phyloP scores from a whole-genome alignment of 1,140 invertebrate genomes.

The Leguminivora glycinivorella region DNA sequence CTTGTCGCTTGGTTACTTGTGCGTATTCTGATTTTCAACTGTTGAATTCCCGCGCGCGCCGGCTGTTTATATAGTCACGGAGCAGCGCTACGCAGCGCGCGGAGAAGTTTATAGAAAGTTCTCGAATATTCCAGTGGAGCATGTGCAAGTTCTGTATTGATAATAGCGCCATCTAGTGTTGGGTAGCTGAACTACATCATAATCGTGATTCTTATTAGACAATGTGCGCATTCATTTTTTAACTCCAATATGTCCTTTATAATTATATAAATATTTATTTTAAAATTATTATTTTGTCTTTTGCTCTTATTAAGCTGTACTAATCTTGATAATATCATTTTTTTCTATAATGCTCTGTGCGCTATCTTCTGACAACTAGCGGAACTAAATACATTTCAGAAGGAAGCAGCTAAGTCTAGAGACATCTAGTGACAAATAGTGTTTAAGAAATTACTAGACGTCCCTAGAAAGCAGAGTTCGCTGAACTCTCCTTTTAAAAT shows the following conservation, averaged over 20 bases:
- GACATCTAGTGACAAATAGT: conserved; percentile 10
- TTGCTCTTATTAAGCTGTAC: no score
- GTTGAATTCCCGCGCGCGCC: conserved; percentile 33
- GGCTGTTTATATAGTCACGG: conserved; percentile 51
- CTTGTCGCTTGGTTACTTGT: conserved; percentile 38
- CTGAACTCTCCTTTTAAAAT: conserved; percentile 7
- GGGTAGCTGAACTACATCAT: conserved; percentile 33
- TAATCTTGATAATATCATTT: no score
- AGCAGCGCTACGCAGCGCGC: conserved; percentile 50
- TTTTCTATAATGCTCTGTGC: no score
- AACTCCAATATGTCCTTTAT: no score
- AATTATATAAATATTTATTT: no score
- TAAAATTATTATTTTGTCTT: no score
- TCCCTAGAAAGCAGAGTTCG: conserved; percentile 6
- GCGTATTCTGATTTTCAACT: conserved; percentile 45
- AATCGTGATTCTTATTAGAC: neutral
- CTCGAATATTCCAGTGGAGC: conserved; percentile 51
- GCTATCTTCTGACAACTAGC: neutral
- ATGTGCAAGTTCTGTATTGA: conserved; percentile 14
- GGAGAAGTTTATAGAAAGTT: conserved; percentile 49
- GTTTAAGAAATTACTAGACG: conserved; percentile 1
- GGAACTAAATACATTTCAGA: neutral
- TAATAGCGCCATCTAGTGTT: conserved; percentile 44
- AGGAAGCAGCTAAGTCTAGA: neutral
- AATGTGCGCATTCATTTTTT: no score